These are phyloP conservation scores for Marisa cornuarietis DNA, from an alignment of 1,140 invertebrate genomes.

Conservation along the genomic window DNA sequence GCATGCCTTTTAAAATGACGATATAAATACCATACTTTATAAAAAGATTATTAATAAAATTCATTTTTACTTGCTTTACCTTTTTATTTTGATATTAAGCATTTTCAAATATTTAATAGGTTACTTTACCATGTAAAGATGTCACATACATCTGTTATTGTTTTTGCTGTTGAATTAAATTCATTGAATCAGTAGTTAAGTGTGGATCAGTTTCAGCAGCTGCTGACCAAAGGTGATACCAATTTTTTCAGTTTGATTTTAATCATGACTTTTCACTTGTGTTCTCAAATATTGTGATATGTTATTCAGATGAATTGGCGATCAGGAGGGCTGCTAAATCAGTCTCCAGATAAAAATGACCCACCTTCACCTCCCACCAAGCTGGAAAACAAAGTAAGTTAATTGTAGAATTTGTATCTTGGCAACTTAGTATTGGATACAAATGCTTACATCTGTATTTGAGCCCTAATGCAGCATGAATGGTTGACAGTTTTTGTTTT, in stretches of 20 bases:
- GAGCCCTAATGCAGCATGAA: no score
- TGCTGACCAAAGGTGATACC: not conserved
- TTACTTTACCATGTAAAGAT: no score
- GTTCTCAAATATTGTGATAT: not conserved
- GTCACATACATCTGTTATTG: no score
- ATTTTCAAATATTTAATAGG: no score
- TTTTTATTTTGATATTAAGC: no score
- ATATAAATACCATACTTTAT: no score
- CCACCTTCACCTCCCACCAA: conserved; percentile 41
- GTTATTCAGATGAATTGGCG: conserved; percentile 50
- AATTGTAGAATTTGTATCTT: not conserved
- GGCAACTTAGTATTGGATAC: not conserved
- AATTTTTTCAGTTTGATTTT: not conserved
- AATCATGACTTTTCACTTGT: not conserved
- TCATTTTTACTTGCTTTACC: no score
- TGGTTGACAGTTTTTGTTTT: not conserved
- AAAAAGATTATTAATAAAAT: no score
- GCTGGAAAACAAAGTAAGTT: conserved; percentile 31
- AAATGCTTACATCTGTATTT: not conserved
- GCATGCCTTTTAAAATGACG: no score
- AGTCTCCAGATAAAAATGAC: conserved; percentile 32
- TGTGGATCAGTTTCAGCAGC: not conserved
- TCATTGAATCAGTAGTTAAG: no score
- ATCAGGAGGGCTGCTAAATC: conserved; percentile 32
- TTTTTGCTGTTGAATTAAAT: no score